Evolutionary conservation across 2,888 invertebrate species (phyloP).

Genomic region (Epistrophella euchroma): DNA sequence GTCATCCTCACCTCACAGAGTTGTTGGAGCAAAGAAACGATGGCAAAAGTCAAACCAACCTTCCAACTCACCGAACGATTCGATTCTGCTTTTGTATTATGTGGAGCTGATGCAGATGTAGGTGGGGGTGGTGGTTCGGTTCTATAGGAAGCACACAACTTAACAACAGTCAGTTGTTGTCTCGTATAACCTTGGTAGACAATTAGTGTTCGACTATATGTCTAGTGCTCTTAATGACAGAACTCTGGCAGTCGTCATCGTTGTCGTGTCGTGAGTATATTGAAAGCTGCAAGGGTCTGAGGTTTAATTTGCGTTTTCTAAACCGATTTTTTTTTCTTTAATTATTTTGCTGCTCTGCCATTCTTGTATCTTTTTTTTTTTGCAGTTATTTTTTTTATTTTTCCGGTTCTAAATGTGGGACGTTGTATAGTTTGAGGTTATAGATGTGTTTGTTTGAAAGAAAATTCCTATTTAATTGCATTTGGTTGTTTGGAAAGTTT

Average conservation of each 20-base stretch:
- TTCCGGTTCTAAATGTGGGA: conserved; percentile 20
- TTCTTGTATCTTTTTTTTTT: conserved; percentile 17
- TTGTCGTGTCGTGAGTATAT: conserved; percentile 3
- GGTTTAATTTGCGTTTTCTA: conserved; percentile 69
- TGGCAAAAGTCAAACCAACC: conserved; percentile 39
- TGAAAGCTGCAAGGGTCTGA: conserved; percentile 17
- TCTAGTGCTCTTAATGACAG: conserved; percentile 62
- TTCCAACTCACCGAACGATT: background rate
- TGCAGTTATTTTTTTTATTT: conserved; percentile 1
- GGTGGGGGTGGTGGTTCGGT: background rate
- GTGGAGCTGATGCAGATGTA: background rate
- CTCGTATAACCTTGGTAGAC: conserved; percentile 69
- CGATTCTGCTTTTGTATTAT: conserved; percentile 6
- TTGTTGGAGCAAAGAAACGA: conserved; percentile 15
- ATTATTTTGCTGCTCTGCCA: conserved; percentile 39
- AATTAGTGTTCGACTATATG: conserved; percentile 71
- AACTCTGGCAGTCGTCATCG: conserved; percentile 46
- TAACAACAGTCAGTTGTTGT: conserved; percentile 57
- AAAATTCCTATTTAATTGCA: conserved; percentile 71
- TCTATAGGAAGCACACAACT: conserved; percentile 38
- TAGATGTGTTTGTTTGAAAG: conserved; percentile 27
- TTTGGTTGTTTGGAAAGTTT: conserved; percentile 53
- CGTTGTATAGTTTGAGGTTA: conserved; percentile 31
- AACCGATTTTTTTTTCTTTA: conserved; percentile 11
- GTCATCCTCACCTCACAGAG: conserved; percentile 58